Conservation (phyloP, 2,888 invertebrate genomes). For the Pimpla rufipes region DNA sequence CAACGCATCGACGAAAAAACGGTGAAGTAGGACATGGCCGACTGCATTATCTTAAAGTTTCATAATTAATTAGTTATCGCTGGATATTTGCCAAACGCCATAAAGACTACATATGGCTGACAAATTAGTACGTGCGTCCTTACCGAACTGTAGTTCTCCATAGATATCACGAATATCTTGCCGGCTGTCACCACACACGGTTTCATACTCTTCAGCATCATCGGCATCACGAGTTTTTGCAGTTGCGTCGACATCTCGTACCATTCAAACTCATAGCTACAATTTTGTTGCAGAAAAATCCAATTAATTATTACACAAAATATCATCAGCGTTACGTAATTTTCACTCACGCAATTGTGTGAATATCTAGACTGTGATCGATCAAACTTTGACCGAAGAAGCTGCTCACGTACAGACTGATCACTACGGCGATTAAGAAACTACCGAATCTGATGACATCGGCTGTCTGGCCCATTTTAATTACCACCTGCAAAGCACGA, state of each 20-base stretch:
- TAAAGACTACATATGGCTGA: neutral
- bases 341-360: slow-evolving; percentile 24
- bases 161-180: slow-evolving; percentile 36
- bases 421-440: neutral
- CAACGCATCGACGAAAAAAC: neutral
- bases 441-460: neutral
- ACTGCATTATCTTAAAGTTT: slow-evolving; percentile 29
- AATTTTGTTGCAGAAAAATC: neutral
- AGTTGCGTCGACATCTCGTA: slow-evolving; percentile 12
- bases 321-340: neutral
- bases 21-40: slow-evolving; percentile 41
- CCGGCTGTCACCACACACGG: slow-evolving; percentile 44
- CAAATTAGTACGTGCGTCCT: neutral
- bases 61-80: neutral
- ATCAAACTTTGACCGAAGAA: slow-evolving; percentile 32
- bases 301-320: neutral
- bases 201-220: slow-evolving; percentile 45
- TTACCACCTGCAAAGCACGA: neutral
- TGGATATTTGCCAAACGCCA: neutral
- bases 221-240: slow-evolving; percentile 37
- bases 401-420: slow-evolving; percentile 20
- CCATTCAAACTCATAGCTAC: slow-evolving; percentile 47
- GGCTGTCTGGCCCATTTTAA: neutral
- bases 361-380: slow-evolving; percentile 9
- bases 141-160: slow-evolving; percentile 55